Evolutionary conservation across 2,888 invertebrate genomes (phyloP).

Genomic region (Anaspis maculata): DNA sequence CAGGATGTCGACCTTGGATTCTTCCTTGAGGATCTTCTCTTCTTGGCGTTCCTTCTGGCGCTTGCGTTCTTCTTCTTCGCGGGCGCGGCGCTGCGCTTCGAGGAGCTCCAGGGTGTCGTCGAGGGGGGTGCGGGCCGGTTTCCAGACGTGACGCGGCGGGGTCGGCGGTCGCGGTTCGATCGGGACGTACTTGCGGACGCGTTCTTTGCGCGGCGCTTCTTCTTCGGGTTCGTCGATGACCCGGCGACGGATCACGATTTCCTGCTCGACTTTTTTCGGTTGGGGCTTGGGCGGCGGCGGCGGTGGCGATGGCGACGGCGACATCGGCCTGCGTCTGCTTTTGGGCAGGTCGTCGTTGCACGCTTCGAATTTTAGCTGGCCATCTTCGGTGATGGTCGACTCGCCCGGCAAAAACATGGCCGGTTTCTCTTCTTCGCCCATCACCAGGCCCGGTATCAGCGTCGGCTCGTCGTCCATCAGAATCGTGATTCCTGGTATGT

Average conservation of each 20-base stretch:
- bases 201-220: conserved; percentile 29
- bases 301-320: conserved; percentile 22
- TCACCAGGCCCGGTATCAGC: conserved; percentile 71
- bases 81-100: conserved; percentile 27
- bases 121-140: conserved; percentile 25
- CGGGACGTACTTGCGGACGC: conserved; percentile 28
- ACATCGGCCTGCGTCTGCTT: conserved; percentile 11
- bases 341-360: conserved; percentile 31
- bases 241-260: conserved; percentile 33
- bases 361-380: conserved; percentile 36
- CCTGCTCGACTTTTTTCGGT: conserved; percentile 26
- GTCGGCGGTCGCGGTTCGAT: conserved; percentile 17
- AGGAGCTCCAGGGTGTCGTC: conserved; percentile 31
- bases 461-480: conserved; percentile 67
- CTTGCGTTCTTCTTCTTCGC: conserved; percentile 37
- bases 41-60: conserved; percentile 32
- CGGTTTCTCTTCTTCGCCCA: conserved; percentile 45
- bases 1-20: conserved; percentile 33
- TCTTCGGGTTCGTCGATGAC: conserved; percentile 30
- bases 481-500: conserved; percentile 72
- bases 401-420: conserved; percentile 37
- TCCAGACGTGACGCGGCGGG: conserved; percentile 25
- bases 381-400: conserved; percentile 35
- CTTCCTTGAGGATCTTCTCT: conserved; percentile 34
- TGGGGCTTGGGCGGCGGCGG: conserved; percentile 22